Evolutionary conservation across 2,888 invertebrate genomes (phyloP).

Genomic region (Enoplolaimus lenunculus): DNA sequence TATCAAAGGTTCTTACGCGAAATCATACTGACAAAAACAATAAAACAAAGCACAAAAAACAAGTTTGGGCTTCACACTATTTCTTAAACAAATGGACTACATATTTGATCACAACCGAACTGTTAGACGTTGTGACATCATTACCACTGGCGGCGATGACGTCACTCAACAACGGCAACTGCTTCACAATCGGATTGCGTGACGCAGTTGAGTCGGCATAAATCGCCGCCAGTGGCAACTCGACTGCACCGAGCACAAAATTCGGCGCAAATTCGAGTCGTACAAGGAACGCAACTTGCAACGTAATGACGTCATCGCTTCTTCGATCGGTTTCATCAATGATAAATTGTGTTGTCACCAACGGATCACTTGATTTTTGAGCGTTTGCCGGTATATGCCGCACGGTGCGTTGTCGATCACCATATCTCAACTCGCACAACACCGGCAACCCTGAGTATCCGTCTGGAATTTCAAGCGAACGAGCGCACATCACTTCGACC

Average conservation of each 20-base stretch:
- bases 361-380: background rate
- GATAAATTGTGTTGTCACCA: slow-evolving; percentile 15
- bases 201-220: background rate
- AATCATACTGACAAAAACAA: too few species aligned
- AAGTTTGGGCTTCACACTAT: too few species aligned
- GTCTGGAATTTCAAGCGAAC: slow-evolving; percentile 3
- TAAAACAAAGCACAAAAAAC: too few species aligned
- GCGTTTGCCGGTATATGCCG: background rate
- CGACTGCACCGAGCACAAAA: slow-evolving; percentile 16
- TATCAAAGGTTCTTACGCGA: too few species aligned
- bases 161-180: slow-evolving; percentile 11
- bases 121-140: background rate
- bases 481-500: slow-evolving; percentile 20
- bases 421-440: background rate
- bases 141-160: background rate
- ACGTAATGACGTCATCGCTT: background rate
- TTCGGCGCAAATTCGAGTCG: slow-evolving; percentile 10
- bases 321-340: background rate
- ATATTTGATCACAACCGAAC: slow-evolving; percentile 17
- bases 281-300: slow-evolving; percentile 6
- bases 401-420: background rate
- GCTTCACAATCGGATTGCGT: slow-evolving; percentile 17
- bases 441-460: slow-evolving; percentile 5
- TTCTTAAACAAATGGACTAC: slow-evolving; percentile 18
- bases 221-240: slow-evolving; percentile 12